Evolutionary conservation across 2,113 vertebrate genomes (phyloP), one percentile per base, ranked within the genome.

Genomic region (Ammodramus savannarum): DNA sequence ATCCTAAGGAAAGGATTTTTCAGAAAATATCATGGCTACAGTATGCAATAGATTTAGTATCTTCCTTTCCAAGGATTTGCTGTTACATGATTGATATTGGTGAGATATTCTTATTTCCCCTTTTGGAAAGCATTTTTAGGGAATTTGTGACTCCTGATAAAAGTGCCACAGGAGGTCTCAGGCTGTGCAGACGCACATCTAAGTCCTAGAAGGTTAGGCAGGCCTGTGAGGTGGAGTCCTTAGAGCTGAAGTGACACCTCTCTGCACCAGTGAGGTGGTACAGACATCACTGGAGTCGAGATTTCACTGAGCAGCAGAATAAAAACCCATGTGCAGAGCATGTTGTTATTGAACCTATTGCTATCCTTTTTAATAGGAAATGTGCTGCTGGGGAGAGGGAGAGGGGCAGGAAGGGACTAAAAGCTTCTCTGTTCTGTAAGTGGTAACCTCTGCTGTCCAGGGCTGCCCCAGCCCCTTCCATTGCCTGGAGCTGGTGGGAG

Each of bases 211-310:
- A 17, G 25, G 32, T 32, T 14, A 38, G 62, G 25, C 65, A 74
- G 38, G 17, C 21, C 25, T 81, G 26, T 63, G 31, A 38, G 25
- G 38, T 78, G 57, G 74, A 61, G 83, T 55, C 49, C 48, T 46
- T 9, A 27, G 72, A 51, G 15, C 13, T 26, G 54, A 48, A 59
- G 41, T 13, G 14, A 18, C 57, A 23, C 9, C n/a, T 69, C 19
- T 78, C 5, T 16, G 61, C 48, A 18, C 34, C 66, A 74, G 46
- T 3, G 20, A 21, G 44, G 48, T 49, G 7, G 7, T 21, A 10
- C 3, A 59, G 26, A 23, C 21, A 31, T n/a, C 54, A 19, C 44
- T n/a, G 26, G 36, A 52, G 52, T 32, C 1, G 0, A 19, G 29
- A 21, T 54, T 86, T 8, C 13, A 2, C 19, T 46, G 62, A 26